phyloP scores from a whole-genome alignment of 1,140 invertebrate species.

The Acromyrmex heyeri region DNA sequence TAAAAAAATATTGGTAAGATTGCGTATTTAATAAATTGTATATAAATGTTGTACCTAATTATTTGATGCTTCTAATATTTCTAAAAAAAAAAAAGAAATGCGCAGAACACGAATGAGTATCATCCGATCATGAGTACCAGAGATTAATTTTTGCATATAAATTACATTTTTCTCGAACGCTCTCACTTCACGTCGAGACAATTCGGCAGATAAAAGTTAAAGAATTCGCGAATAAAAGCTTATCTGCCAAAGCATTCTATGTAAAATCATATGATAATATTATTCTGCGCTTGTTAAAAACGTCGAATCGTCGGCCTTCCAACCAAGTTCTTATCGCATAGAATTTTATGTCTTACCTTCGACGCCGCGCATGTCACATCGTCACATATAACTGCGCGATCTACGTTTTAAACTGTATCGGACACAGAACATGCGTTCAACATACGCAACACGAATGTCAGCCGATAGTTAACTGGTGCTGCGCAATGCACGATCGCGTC shows the following conservation, averaged over 20 bases:
- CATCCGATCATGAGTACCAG: too few relatives aligned
- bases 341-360: slow-evolving; percentile 25
- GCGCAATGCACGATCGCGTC: neutral
- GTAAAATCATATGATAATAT: slow-evolving; percentile 12
- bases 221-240: neutral
- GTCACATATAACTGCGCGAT: neutral
- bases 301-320: slow-evolving; percentile 1
- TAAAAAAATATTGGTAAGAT: too few relatives aligned
- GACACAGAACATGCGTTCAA: slow-evolving; percentile 17
- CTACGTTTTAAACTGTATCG: slow-evolving; percentile 17
- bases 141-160: neutral
- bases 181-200: neutral
- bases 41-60: too few relatives aligned
- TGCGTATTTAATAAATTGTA: too few relatives aligned
- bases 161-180: neutral
- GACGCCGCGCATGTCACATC: neutral
- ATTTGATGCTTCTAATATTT: too few relatives aligned
- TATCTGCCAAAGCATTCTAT: neutral
- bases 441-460: slow-evolving; percentile 34
- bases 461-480: slow-evolving; percentile 31
- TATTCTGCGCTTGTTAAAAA: slow-evolving; percentile 24
- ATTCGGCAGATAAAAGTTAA: neutral
- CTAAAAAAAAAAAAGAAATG: too few relatives aligned
- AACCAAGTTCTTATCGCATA: slow-evolving; percentile 15
- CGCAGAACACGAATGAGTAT: too few relatives aligned